phyloP scores from a whole-genome alignment of 2,797 vertebrate species.

The Danionella dracula region DNA sequence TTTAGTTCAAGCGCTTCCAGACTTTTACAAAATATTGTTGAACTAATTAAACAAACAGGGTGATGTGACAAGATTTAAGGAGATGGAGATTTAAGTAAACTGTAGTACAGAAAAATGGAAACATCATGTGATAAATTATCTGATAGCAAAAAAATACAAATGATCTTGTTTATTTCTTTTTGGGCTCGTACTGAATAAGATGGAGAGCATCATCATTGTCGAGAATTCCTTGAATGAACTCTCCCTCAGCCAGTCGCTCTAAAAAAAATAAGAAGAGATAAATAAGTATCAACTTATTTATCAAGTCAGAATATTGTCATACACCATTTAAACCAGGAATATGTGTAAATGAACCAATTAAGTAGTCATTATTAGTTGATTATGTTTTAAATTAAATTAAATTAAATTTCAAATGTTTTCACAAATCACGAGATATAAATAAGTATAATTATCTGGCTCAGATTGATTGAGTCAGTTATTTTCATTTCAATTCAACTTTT shows the following conservation, averaged over 20 bases:
- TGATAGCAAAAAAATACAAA: not conserved
- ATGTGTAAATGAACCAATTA: no score
- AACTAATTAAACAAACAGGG: not conserved
- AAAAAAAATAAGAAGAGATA: slow-evolving; percentile 14
- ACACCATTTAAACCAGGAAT: no score
- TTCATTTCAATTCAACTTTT: no score
- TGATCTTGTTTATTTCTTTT: slow-evolving; percentile 45
- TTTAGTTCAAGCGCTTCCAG: slow-evolving; percentile 38
- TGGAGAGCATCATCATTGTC: slow-evolving; percentile 73
- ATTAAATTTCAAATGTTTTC: no score
- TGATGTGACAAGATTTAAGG: not conserved
- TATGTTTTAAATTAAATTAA: no score
- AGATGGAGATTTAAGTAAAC: not conserved
- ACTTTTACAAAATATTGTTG: slow-evolving; percentile 53
- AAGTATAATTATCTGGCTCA: no score
- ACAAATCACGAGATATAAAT: no score
- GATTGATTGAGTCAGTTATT: no score
- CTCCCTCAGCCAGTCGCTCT: slow-evolving; percentile 75
- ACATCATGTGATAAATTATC: not conserved
- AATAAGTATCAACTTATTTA: no score
- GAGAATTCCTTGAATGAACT: slow-evolving; percentile 73
- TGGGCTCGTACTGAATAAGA: slow-evolving; percentile 71
- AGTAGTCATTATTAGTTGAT: no score
- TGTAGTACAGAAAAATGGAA: not conserved
- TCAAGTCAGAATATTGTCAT: no score